Evolutionary conservation across 2,888 invertebrate genomes (phyloP).

Genomic region (Ophraella communa): DNA sequence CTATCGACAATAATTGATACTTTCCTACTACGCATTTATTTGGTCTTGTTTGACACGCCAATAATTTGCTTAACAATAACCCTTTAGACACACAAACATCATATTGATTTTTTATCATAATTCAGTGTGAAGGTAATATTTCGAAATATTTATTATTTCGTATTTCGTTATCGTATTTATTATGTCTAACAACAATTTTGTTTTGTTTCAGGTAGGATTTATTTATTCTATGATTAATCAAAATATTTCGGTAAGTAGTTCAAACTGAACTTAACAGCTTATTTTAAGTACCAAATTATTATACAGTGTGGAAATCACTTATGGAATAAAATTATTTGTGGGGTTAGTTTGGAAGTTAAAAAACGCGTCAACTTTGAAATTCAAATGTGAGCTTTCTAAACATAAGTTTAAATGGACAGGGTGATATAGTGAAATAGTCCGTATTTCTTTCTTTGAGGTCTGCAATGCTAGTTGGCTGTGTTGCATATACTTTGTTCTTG

Average conservation of each 20-base stretch:
- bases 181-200: neutral
- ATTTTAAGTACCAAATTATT: too few species aligned
- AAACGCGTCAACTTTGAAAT: too few species aligned
- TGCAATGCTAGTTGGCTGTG: too few species aligned
- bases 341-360: too few species aligned
- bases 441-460: too few species aligned
- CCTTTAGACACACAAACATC: neutral
- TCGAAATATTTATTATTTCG: neutral
- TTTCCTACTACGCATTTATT: neutral
- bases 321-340: too few species aligned
- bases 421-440: too few species aligned
- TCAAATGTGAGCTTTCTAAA: too few species aligned
- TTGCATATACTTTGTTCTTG: too few species aligned
- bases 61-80: neutral
- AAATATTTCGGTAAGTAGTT: neutral
- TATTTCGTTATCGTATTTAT: neutral
- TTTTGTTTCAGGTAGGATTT: neutral
- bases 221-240: neutral
- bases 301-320: too few species aligned
- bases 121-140: neutral
- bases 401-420: too few species aligned
- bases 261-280: neutral
- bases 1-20: too few species aligned
- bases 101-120: neutral
- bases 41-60: neutral